Evolutionary conservation across 2,113 vertebrate genomes (phyloP).

Genomic region (Phalacrocorax brasilianus): DNA sequence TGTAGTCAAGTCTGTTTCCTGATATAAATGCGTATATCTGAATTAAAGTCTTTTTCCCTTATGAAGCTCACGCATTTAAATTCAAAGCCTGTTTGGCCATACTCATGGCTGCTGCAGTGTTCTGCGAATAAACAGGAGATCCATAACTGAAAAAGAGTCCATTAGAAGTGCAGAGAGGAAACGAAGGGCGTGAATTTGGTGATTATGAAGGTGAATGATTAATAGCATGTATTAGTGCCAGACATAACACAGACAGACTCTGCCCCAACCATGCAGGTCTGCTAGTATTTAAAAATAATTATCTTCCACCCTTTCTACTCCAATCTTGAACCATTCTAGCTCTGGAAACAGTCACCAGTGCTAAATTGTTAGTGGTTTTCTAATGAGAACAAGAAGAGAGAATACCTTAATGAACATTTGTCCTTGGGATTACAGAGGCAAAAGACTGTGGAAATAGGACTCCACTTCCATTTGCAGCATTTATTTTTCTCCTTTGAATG

Average conservation of each 20-base stretch:
- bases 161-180: not conserved
- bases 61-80: not conserved
- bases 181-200: not conserved
- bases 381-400: not conserved
- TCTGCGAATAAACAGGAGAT: not conserved
- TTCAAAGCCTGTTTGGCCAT: not conserved
- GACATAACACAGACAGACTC: not conserved
- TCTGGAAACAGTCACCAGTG: not conserved
- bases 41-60: not conserved
- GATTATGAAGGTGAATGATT: slow-evolving; percentile 6
- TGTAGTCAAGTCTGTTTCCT: not conserved
- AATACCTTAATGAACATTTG: not conserved
- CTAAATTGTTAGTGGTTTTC: not conserved
- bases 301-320: not conserved
- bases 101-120: not conserved
- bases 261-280: not conserved
- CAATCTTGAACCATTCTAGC: not conserved
- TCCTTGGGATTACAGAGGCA: not conserved
- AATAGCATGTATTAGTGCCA: not conserved
- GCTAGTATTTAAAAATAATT: not conserved
- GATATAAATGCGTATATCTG: not conserved
- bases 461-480: not conserved
- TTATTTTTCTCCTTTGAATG: not conserved
- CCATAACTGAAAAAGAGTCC: not conserved
- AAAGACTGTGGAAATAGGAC: not conserved